Base-by-base conservation (phyloP, 2,797 vertebrate species). In the Podargus strigoides region DNA sequence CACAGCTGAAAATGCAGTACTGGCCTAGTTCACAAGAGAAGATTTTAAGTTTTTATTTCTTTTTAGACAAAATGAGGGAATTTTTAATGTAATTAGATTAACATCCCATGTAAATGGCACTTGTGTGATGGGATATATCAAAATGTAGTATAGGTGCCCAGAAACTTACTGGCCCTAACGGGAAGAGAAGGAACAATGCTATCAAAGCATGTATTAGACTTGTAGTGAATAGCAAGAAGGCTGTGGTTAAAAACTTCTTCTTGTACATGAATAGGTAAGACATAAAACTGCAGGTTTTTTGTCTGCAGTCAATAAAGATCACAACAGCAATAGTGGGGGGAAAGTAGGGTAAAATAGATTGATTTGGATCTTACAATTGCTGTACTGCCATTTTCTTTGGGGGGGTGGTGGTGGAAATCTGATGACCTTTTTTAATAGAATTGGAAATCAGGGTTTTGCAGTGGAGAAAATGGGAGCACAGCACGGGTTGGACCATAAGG, bases 51-150 rank as follows among this genome's bases (percentile, higher is more conserved):
- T 83, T 77, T 79, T 16, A 21, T 39, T 39, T 26, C 15, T 27
- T 92, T 77, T 73, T 56, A 49, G 34, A 14, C 4, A 70, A 80
- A 77, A 74, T 16, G 8, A 56, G 14, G 18, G 6, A 76, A 39
- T 20, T 77, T 60, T 50, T 14, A 36, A 9, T 30, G 41, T 37
- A 46, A 30, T 41, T 52, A 72, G 7, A 22, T 74, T 66, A 83
- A 21, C 1, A 0, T 26, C 9, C 18, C 22, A 26, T 22, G 22
- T 64, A 49, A 85, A 1, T 47, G 3, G 18, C 62, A 28, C 2
- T 59, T 70, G 10, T 39, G 15, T 68, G 41, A 34, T 78, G 24
- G 13, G 52, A 49, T 11, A 16, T 75, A 50, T 3, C 15, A 47
- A 78, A 59, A 79, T 26, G 6, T 47, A n/a, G 28, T n/a, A 32